Evolutionary conservation across 2,888 invertebrate genomes (phyloP), one percentile per base, ranked within the genome.

Genomic region (Scrobipalpa atriplicella): DNA sequence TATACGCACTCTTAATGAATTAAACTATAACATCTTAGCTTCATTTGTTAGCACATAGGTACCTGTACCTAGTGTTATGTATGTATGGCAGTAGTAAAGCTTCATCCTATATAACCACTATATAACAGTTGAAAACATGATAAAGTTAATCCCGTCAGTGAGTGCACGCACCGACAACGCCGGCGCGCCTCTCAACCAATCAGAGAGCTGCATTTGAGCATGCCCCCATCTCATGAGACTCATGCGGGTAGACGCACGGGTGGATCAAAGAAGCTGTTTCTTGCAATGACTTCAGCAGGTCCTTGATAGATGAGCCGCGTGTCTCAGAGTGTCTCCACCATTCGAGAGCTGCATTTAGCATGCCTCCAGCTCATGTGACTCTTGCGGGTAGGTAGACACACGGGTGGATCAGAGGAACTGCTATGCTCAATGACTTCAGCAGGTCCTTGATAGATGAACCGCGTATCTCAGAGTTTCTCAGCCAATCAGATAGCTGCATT

Each of bases 201-300:
- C 70, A 71, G 67, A 68, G 13, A n/a, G 10, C 67, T 13, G 65
- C 56, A 70, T 70, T 54, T 21, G 47, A 79, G 79, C 90, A 90
- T 86, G 90, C 90, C 90, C 86, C 79, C 86, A 70, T 60, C 73
- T 83, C 90, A 89, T 90, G 90, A 72, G 70, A 80, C 73, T 82
- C 89, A 89, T 86, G 89, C 83, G 68, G 67, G 64, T 69, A 69
- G 63, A 67, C 21, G 18, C 58, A 58, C 36, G 36, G 36, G 9
- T 11, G 19, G n/a, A 21, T 9, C 6, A 36, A 29, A 56, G 11
- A 16, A 54, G 11, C n/a, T 54, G 10, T 9, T 19, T 54, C 3
- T 10, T 18, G 7, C 10, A 0, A 18, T 54, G 54, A 54, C 54
- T 54, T 54, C 21, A 9, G 54, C 21, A 21, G 54, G 54, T n/a